Conservation (phyloP, 2,113 vertebrate species). For the Chroicocephalus ridibundus region DNA sequence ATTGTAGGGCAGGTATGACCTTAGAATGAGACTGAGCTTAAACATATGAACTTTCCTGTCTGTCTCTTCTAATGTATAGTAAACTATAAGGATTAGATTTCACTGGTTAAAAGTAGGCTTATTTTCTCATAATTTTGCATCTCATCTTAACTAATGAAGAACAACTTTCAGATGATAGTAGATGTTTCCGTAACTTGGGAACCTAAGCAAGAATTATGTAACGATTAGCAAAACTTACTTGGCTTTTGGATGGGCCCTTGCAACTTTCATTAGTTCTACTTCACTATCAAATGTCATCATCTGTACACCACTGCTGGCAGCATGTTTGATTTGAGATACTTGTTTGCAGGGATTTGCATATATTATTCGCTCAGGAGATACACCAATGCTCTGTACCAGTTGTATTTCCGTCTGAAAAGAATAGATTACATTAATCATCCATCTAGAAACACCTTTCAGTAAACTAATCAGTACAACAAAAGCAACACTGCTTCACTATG, state of each 20-base stretch:
- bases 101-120: background rate
- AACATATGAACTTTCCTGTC: background rate
- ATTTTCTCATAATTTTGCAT: background rate
- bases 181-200: background rate
- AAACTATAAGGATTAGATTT: background rate
- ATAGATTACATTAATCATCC: background rate
- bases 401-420: conserved; percentile 89
- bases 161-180: background rate
- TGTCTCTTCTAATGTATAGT: background rate
- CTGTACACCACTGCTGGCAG: conserved; percentile 89
- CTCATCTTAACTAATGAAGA: background rate
- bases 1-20: background rate
- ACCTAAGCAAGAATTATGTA: background rate
- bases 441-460: too few relatives aligned
- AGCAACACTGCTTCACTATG: background rate
- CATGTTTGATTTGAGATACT: conserved; percentile 97
- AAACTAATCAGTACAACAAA: background rate
- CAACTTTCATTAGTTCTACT: conserved; percentile 94
- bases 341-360: conserved; percentile 99
- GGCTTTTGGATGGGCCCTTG: conserved; percentile 89
- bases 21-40: background rate
- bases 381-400: conserved; percentile 90
- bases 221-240: conserved; percentile 81
- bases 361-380: conserved; percentile 90
- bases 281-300: conserved; percentile 99